Conservation (phyloP, 2,797 vertebrate species). For the Acipenser oxyrinchus region DNA sequence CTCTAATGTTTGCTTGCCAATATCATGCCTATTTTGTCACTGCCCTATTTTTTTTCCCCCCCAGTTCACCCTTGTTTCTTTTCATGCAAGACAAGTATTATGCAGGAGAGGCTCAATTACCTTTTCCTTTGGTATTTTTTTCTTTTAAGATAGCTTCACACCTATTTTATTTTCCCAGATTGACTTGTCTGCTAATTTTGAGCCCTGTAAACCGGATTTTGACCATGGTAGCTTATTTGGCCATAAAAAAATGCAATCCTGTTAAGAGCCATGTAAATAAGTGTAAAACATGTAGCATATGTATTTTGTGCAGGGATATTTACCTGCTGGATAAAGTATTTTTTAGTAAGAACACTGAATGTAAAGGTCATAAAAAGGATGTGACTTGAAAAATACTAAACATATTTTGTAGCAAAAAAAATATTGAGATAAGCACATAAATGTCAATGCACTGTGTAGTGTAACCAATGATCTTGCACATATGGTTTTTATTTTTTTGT, state of each 20-base stretch:
- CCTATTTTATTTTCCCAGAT: neutral
- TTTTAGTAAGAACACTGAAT: conserved; percentile 97
- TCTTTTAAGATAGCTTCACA: neutral
- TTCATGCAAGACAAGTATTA: too few species aligned
- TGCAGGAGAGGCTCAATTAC: too few species aligned
- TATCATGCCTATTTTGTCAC: conserved; percentile 24
- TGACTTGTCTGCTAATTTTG: conserved; percentile 29
- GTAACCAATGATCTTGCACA: conserved; percentile 67
- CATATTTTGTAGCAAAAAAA: conserved; percentile 58
- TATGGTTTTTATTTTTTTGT: conserved; percentile 51
- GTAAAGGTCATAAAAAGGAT: conserved; percentile 70
- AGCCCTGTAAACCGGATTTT: conserved; percentile 29
- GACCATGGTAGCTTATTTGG: conserved; percentile 48
- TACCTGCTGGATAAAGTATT: conserved; percentile 83
- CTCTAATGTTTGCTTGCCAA: conserved; percentile 31
- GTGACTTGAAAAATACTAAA: conserved; percentile 54
- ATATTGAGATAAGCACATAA: conserved; percentile 26
- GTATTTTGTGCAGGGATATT: conserved; percentile 77
- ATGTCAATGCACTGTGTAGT: conserved; percentile 62
- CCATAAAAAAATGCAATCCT: conserved; percentile 44
- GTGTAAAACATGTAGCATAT: conserved; percentile 96
- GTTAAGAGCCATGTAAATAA: conserved; percentile 92
- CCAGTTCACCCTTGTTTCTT: too few species aligned
- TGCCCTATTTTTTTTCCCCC: conserved; percentile 24
- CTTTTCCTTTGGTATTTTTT: too few species aligned